phyloP scores from a whole-genome alignment of 2,113 vertebrate genomes.

The Leiothrix lutea region DNA sequence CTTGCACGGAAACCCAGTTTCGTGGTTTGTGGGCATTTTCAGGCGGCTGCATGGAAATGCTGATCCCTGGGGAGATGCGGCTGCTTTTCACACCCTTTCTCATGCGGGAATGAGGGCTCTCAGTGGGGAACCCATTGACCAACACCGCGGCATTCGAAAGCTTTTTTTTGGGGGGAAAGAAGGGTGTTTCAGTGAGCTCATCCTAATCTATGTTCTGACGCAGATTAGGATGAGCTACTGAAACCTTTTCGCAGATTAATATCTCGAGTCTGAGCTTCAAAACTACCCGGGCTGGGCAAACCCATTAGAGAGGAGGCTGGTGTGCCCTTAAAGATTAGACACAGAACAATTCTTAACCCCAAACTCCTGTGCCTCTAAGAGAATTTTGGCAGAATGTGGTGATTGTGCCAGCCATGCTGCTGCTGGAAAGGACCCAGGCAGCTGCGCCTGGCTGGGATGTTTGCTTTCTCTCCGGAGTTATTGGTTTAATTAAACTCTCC shows the following conservation, averaged over 20 bases:
- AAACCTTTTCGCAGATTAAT: neutral
- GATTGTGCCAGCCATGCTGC: neutral
- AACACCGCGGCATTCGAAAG: neutral
- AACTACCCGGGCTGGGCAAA: neutral
- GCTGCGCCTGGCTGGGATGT: neutral
- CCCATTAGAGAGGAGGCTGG: neutral
- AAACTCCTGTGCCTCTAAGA: neutral
- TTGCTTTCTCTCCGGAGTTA: neutral
- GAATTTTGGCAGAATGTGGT: neutral
- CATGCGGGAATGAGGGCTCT: neutral
- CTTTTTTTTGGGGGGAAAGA: neutral
- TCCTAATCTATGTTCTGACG: neutral
- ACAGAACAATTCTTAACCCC: neutral
- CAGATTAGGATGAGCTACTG: neutral
- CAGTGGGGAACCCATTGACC: neutral
- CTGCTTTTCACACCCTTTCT: neutral
- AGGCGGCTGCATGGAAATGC: neutral
- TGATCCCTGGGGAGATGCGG: neutral
- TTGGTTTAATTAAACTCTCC: neutral
- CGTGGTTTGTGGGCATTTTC: neutral
- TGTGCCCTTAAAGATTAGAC: neutral
- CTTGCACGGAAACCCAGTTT: fast-evolving
- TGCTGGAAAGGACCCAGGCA: neutral
- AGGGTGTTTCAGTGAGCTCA: neutral
- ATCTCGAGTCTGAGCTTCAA: neutral